phyloP scores from a whole-genome alignment of 2,888 invertebrate genomes.

The Xanthorhoe designata region DNA sequence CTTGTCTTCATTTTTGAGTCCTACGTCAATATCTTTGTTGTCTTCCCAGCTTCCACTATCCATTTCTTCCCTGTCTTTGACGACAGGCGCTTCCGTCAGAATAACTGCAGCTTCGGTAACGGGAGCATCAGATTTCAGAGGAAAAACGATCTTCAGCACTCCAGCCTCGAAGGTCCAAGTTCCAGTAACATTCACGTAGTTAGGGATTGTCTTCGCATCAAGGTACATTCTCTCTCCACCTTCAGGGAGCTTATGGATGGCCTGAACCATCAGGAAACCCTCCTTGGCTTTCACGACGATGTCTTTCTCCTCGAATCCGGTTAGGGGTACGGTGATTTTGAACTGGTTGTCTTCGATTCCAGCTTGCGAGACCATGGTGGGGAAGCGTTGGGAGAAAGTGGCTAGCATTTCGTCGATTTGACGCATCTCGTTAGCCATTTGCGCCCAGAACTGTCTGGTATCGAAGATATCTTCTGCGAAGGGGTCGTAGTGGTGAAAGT shows the following conservation, averaged over 20 bases:
- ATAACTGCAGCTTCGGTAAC: slow-evolving; percentile 6
- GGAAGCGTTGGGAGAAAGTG: slow-evolving; percentile 60
- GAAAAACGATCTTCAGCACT: slow-evolving; percentile 64
- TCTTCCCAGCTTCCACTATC: slow-evolving; percentile 43
- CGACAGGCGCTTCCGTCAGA: slow-evolving; percentile 29
- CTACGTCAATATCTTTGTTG: slow-evolving; percentile 58
- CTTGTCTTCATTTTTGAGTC: slow-evolving; percentile 49
- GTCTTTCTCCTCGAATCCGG: slow-evolving; percentile 68
- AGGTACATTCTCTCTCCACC: slow-evolving; percentile 55
- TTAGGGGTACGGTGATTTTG: slow-evolving; percentile 59
- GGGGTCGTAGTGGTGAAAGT: slow-evolving; percentile 28
- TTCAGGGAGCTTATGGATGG: slow-evolving; percentile 51
- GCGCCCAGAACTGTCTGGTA: slow-evolving; percentile 64
- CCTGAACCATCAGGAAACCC: slow-evolving; percentile 71
- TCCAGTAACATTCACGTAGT: slow-evolving; percentile 58
- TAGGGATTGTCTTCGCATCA: slow-evolving; percentile 63
- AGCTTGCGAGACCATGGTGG: slow-evolving; percentile 49
- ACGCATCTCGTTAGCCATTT: slow-evolving; percentile 59
- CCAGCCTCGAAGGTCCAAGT: slow-evolving; percentile 65
- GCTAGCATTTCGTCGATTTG: slow-evolving; percentile 60
- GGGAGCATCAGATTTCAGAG: slow-evolving; percentile 48
- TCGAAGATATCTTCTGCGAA: slow-evolving; percentile 61
- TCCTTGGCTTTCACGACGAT: slow-evolving; percentile 71
- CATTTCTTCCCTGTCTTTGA: slow-evolving; percentile 62
- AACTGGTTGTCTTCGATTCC: slow-evolving; percentile 63